Evolutionary conservation across 2,113 vertebrate species (phyloP).

Genomic region (Lagenorhynchus albirostris): DNA sequence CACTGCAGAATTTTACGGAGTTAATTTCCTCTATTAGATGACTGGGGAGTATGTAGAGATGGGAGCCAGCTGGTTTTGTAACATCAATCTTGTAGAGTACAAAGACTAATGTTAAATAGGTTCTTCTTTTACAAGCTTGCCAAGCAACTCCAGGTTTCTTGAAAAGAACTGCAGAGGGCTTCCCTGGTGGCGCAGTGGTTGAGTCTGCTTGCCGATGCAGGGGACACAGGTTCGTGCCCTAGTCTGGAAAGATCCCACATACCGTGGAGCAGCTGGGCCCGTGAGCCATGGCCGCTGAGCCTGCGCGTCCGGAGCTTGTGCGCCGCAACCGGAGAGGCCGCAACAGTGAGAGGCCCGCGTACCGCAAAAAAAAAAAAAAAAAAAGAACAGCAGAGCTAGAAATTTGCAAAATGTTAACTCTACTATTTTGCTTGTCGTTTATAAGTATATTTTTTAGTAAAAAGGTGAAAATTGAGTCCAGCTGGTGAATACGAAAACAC

Average conservation of each 20-base stretch:
- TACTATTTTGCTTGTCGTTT: neutral
- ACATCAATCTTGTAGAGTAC: neutral
- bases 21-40: neutral
- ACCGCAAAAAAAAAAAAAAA: too few relatives aligned
- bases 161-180: neutral
- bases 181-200: too few relatives aligned
- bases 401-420: neutral
- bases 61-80: neutral
- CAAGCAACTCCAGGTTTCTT: neutral
- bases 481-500: neutral
- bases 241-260: too few relatives aligned
- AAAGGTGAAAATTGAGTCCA: neutral
- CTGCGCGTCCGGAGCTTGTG: too few relatives aligned
- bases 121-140: neutral
- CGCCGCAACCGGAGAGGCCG: too few relatives aligned
- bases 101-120: neutral
- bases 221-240: too few relatives aligned
- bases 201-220: too few relatives aligned
- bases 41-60: neutral
- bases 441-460: neutral
- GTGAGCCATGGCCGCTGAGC: too few relatives aligned
- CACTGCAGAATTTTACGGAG: neutral
- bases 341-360: too few relatives aligned
- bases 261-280: accelerated
- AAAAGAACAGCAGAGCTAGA: too few relatives aligned